Evolutionary conservation across 2,888 invertebrate genomes (phyloP).

Genomic region (Hydroisotoma schaefferi): DNA sequence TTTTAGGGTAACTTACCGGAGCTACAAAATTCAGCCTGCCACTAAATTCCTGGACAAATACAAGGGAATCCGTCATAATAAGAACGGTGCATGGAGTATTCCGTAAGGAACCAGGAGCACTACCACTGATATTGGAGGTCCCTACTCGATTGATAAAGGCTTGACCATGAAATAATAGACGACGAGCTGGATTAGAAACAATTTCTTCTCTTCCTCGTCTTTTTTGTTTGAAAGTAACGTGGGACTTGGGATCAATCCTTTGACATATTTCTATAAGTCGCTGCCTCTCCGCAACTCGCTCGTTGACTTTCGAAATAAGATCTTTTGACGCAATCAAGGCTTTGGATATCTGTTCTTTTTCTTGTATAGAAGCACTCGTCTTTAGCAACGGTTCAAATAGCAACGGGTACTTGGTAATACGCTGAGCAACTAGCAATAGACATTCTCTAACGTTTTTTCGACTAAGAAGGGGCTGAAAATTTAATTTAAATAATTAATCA

Average conservation of each 20-base stretch:
- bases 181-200: slow-evolving; percentile 38
- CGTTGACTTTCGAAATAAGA: slow-evolving; percentile 84
- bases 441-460: slow-evolving; percentile 96
- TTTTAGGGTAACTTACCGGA: slow-evolving; percentile 39
- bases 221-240: slow-evolving; percentile 68
- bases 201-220: slow-evolving; percentile 42
- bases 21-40: slow-evolving; percentile 44
- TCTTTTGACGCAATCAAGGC: slow-evolving; percentile 60
- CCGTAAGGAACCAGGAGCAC: slow-evolving; percentile 23
- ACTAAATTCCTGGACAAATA: slow-evolving; percentile 46
- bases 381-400: slow-evolving; percentile 88
- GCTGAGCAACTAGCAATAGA: slow-evolving; percentile 88
- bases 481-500: slow-evolving; percentile 1
- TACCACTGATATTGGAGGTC: slow-evolving; percentile 25
- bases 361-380: slow-evolving; percentile 78
- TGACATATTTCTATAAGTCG: slow-evolving; percentile 88
- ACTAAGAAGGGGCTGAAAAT: slow-evolving; percentile 72
- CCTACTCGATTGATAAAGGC: slow-evolving; percentile 41
- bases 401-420: slow-evolving; percentile 91
- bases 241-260: slow-evolving; percentile 87
- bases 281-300: slow-evolving; percentile 88
- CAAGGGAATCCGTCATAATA: slow-evolving; percentile 46
- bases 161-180: slow-evolving; percentile 44
- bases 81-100: slow-evolving; percentile 43
- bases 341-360: slow-evolving; percentile 73